Conservation (phyloP, 2,797 vertebrate genomes). For the Sebastes taczanowskii region DNA sequence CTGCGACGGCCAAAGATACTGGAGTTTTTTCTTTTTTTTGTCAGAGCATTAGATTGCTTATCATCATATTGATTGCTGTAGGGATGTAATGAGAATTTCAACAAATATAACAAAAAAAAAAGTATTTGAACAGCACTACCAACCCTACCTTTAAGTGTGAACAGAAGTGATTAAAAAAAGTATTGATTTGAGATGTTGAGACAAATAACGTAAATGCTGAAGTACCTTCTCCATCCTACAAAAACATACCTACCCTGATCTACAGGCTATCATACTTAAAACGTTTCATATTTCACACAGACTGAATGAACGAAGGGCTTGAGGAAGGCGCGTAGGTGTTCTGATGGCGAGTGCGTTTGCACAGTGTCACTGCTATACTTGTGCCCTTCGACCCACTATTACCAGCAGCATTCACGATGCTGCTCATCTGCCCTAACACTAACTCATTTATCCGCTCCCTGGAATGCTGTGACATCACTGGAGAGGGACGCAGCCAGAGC, state of each 20-base stretch:
- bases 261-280: background rate
- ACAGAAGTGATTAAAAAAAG: too few species aligned
- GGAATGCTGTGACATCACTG: constrained; percentile 85
- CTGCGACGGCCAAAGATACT: too few species aligned
- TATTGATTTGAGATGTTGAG: background rate
- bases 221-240: background rate
- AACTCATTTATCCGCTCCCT: constrained; percentile 81
- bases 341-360: constrained; percentile 31
- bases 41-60: too few species aligned
- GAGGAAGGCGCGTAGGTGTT: constrained; percentile 26
- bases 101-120: too few species aligned
- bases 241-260: background rate
- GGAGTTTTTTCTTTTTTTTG: too few species aligned
- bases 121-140: too few species aligned
- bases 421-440: constrained; percentile 82
- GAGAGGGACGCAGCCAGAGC: constrained; percentile 68
- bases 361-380: constrained; percentile 52
- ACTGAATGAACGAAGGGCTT: background rate
- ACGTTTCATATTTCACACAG: background rate
- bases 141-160: too few species aligned
- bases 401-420: constrained; percentile 66
- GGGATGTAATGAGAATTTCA: too few species aligned
- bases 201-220: background rate
- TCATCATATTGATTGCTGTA: too few species aligned
- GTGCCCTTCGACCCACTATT: constrained; percentile 72